Conservation (phyloP, 2,888 invertebrate species). For the Steinernema scapterisci region DNA sequence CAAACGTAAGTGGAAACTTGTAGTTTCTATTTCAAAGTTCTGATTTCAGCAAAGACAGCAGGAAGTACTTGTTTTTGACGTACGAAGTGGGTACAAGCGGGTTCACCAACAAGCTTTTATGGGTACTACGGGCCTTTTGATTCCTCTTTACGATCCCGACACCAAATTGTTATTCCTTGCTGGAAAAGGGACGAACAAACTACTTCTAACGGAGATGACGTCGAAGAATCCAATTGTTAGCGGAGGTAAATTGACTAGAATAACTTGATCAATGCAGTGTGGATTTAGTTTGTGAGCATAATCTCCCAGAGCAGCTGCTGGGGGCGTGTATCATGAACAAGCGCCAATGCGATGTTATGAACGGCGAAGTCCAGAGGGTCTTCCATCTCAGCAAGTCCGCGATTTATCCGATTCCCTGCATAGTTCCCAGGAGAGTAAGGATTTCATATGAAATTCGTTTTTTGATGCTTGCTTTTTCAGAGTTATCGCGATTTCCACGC, state of each 20-base stretch:
- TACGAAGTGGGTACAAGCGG: constrained; percentile 79
- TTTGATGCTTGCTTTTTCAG: constrained; percentile 70
- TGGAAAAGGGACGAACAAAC: constrained; percentile 85
- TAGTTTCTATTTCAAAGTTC: background rate
- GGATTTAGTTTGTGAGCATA: constrained; percentile 74
- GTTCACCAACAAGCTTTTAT: constrained; percentile 69
- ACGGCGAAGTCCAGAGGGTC: constrained; percentile 90
- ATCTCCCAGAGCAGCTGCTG: constrained; percentile 86
- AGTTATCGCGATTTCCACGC: constrained; percentile 90
- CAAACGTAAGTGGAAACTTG: constrained; percentile 72
- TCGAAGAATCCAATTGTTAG: constrained; percentile 75
- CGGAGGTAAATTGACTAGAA: constrained; percentile 36
- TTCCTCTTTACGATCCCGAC: constrained; percentile 89
- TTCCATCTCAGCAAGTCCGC: constrained; percentile 83
- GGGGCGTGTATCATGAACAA: constrained; percentile 91
- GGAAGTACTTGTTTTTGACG: constrained; percentile 86
- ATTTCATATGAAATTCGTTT: background rate
- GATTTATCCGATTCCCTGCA: constrained; percentile 90
- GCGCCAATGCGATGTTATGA: constrained; percentile 81
- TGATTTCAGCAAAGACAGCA: constrained; percentile 76
- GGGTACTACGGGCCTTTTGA: constrained; percentile 75
- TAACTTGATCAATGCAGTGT: background rate
- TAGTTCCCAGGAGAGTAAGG: constrained; percentile 84
- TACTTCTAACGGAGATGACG: constrained; percentile 85
- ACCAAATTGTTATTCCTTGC: constrained; percentile 93